Conservation (phyloP, 1,140 invertebrate species). For the Hyphantria cunea region DNA sequence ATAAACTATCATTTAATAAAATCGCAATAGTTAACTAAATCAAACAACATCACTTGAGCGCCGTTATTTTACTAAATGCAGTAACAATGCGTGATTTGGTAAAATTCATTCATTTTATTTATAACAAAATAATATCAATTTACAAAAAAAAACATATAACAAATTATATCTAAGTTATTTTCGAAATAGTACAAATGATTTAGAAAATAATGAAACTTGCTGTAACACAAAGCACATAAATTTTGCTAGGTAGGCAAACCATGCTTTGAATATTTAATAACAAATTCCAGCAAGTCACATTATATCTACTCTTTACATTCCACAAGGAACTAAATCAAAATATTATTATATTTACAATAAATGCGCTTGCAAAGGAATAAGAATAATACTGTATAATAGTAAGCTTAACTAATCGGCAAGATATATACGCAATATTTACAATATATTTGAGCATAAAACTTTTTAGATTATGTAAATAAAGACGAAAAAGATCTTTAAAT, state of each 20-base stretch:
- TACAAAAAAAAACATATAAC: conserved; percentile 21
- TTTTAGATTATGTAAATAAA: conserved; percentile 11
- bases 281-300: not conserved
- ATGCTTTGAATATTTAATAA: not conserved
- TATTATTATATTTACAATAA: conserved; percentile 28
- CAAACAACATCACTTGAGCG: conserved; percentile 52
- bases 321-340: conserved; percentile 12
- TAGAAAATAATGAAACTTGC: not conserved
- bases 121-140: conserved; percentile 27
- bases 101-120: conserved; percentile 49
- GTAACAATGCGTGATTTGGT: conserved; percentile 65
- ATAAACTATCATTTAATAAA: conserved; percentile 33
- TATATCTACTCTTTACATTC: not conserved
- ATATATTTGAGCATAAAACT: conserved; percentile 20
- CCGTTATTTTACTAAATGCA: conserved; percentile 42
- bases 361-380: conserved; percentile 1
- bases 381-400: conserved; percentile 28
- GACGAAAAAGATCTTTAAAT: conserved; percentile 19
- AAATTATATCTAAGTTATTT: conserved; percentile 15
- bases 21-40: conserved; percentile 28
- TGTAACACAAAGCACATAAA: not conserved
- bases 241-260: not conserved
- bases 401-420: conserved; percentile 27
- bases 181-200: not conserved
- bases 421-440: conserved; percentile 28